Percentiles rank a stretch among this genome's conserved stretches.
phyloP scores from a whole-genome alignment of 2,888 invertebrate species.

The Hymenopus coronatus region DNA sequence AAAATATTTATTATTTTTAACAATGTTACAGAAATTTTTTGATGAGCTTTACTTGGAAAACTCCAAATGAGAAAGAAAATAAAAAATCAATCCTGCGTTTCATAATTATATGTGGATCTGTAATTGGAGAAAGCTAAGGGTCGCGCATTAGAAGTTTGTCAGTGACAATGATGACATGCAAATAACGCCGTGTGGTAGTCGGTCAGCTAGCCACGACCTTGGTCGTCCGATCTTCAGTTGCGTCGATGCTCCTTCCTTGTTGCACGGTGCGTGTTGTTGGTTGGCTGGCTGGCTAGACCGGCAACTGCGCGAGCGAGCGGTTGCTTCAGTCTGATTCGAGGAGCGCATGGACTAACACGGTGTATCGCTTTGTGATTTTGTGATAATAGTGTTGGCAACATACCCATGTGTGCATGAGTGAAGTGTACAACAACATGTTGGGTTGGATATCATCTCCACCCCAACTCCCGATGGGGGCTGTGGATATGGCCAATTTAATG shows the following conservation, averaged over 20 bases:
- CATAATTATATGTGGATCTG: too few relatives aligned
- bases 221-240: conserved; percentile 18
- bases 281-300: neutral
- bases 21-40: too few relatives aligned
- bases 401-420: neutral
- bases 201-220: conserved; percentile 2
- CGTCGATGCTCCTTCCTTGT: conserved; percentile 4
- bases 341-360: neutral
- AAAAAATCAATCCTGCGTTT: too few relatives aligned
- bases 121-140: too few relatives aligned
- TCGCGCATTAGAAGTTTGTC: neutral
- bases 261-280: neutral
- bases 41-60: too few relatives aligned
- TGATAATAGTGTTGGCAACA: neutral
- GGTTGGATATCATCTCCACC: conserved; percentile 11
- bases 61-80: too few relatives aligned
- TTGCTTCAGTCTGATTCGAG: neutral
- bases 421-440: neutral
- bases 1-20: too few relatives aligned
- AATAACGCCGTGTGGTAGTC: neutral
- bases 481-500: conserved; percentile 7
- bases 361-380: neutral
- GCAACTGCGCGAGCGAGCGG: neutral
- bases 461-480: conserved; percentile 11
- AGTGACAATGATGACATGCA: neutral